Conservation (phyloP, 2,113 vertebrate genomes). For the Benitochromis conjunctus region DNA sequence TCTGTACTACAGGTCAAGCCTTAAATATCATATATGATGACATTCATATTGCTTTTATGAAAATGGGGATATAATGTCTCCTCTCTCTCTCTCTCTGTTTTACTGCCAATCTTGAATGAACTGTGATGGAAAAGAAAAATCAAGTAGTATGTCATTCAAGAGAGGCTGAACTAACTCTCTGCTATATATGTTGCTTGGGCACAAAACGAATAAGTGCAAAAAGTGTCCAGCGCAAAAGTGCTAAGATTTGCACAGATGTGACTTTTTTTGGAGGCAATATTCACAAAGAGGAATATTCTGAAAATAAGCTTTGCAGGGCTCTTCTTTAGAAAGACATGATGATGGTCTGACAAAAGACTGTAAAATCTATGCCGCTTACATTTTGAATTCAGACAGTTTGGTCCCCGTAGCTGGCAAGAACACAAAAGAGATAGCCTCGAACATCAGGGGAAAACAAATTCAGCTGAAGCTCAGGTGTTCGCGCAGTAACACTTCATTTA, state of each 20-base stretch:
- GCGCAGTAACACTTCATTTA: background rate
- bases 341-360: background rate
- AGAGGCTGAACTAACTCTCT: background rate
- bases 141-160: background rate
- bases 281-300: background rate
- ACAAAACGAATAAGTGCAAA: background rate
- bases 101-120: background rate
- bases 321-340: background rate
- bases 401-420: background rate
- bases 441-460: background rate
- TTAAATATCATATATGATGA: constrained; percentile 24
- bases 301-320: background rate
- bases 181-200: background rate
- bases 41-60: background rate
- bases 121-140: background rate
- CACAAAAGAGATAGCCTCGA: background rate
- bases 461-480: background rate
- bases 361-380: background rate
- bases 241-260: background rate
- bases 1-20: background rate
- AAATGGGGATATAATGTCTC: background rate
- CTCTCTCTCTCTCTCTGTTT: background rate
- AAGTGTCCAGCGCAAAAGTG: background rate
- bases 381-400: background rate
- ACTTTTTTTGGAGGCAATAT: background rate